Evolutionary conservation across 2,797 vertebrate genomes (phyloP).

Genomic region (Myripristis murdjan): DNA sequence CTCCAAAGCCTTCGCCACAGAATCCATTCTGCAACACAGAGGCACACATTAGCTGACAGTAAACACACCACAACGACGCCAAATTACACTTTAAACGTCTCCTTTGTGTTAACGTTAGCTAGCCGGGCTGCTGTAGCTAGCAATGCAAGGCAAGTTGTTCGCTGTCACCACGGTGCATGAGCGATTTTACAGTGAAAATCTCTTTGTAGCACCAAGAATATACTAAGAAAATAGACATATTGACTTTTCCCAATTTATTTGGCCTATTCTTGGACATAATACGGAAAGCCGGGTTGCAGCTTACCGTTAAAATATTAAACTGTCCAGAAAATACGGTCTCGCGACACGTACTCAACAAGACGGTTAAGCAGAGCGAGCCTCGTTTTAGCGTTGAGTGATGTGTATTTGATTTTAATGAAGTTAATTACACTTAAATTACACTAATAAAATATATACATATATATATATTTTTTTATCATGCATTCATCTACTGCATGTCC

Average conservation of each 20-base stretch:
- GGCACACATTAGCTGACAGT: not conserved
- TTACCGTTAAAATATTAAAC: not conserved
- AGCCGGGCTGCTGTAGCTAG: constrained; percentile 32
- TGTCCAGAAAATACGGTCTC: not conserved
- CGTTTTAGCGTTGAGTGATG: too few species aligned
- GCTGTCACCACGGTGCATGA: too few species aligned
- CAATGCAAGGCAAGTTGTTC: constrained; percentile 4
- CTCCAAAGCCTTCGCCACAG: constrained; percentile 91
- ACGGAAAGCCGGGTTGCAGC: not conserved
- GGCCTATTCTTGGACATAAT: accelerated
- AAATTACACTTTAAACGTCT: not conserved
- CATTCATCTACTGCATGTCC: not conserved
- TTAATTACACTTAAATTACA: too few species aligned
- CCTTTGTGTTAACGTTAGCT: not conserved
- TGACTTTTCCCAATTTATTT: too few species aligned
- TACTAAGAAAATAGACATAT: not conserved
- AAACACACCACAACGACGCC: not conserved
- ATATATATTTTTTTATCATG: not conserved
- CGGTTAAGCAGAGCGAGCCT: too few species aligned
- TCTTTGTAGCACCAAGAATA: not conserved
- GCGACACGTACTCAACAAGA: constrained; percentile 10
- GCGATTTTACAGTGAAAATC: not conserved
- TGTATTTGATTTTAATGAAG: too few species aligned
- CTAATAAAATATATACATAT: too few species aligned
- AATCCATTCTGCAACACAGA: constrained; percentile 89